Evolutionary conservation across 2,888 invertebrate species (phyloP), one percentile per base, ranked within the genome.

Genomic region (Cotesia congregata): DNA sequence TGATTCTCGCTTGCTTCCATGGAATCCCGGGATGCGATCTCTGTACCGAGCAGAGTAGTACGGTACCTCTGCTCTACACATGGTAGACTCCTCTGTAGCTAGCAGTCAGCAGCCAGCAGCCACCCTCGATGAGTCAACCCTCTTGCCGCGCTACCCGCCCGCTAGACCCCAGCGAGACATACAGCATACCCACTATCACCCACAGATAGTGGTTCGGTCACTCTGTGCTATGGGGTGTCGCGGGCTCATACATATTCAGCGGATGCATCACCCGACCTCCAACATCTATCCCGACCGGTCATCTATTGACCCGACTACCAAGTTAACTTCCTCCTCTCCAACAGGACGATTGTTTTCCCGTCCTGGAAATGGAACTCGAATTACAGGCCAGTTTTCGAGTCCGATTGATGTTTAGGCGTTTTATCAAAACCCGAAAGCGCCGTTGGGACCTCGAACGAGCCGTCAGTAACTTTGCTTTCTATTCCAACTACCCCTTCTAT

Each of bases 201-300:
- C 88, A 83, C 89, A 88, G 88, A 89, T 89, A 89, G 89, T 84
- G 86, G 86, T 87, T 84, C 83, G 85, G 86, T 85, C 85, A 83
- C 85, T 84, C 85, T 82, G 82, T 85, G 84, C 86, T 85, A 85
- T 86, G 87, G 88, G 88, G 88, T 88, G 89, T 89, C 88, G 87
- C 87, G 86, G 87, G 90, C 91, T 92, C 91, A 92, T 93, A 91
- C 92, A 93, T 93, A 93, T 92, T 92, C 92, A 93, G 90, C 88
- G 90, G 90, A 91, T 92, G 92, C 92, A 92, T 91, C 92, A 91
- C 90, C 89, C 89, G 85, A 83, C 84, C 82, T 83, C 84, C 84
- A 84, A 50, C 50, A 50, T 50, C 9, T 82, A 83, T 80, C 82
- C 78, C 81, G 83, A 84, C 84, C 83, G 88, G 83, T 85, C 86